Evolutionary conservation across 2,113 vertebrate genomes (phyloP).

Genomic region (Ginglymostoma cirratum): DNA sequence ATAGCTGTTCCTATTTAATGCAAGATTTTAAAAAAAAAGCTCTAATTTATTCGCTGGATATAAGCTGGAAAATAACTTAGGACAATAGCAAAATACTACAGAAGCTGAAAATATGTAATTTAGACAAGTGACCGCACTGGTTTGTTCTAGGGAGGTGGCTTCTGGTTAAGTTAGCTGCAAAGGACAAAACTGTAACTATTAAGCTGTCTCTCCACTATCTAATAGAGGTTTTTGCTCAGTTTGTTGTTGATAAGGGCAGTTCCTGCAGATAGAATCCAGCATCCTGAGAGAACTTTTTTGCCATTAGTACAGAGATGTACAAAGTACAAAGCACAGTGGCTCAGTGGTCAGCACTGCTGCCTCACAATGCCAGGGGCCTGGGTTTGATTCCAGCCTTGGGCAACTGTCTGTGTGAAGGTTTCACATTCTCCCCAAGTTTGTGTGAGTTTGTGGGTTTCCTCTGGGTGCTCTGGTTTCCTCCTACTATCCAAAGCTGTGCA

Average conservation of each 20-base stretch:
- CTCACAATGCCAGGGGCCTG: no score
- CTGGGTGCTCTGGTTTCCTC: no score
- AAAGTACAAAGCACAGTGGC: no score
- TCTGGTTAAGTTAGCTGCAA: not conserved
- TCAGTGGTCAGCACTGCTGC: no score
- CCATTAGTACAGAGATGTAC: not conserved
- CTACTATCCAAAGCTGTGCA: no score
- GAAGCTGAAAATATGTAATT: not conserved
- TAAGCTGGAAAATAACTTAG: not conserved
- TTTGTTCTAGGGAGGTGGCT: not conserved
- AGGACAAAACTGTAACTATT: not conserved
- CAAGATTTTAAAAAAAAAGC: no score
- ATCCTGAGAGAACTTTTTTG: not conserved
- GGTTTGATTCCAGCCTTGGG: no score
- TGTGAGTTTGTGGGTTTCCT: no score
- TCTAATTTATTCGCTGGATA: not conserved
- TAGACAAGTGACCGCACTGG: no score
- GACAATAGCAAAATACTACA: not conserved
- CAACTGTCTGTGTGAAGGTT: no score
- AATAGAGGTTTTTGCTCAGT: not conserved
- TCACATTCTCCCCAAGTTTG: no score
- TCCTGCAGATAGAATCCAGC: not conserved
- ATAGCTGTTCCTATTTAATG: no score
- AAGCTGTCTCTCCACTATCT: not conserved
- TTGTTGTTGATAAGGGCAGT: not conserved